Conservation (phyloP, 2,797 vertebrate genomes). For the Pyrocephalus nanus region DNA sequence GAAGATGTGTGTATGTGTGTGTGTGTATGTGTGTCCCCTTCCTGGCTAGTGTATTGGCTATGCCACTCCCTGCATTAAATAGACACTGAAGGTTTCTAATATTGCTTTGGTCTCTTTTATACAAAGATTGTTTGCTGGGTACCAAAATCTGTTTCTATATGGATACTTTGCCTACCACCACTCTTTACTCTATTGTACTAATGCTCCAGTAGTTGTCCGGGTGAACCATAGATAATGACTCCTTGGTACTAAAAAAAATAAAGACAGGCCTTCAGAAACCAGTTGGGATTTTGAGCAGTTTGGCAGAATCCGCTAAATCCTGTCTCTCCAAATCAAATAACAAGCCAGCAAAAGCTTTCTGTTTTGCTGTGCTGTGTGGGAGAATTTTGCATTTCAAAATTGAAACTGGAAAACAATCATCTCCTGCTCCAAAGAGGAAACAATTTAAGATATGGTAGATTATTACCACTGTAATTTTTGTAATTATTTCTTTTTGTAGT, state of each 20-base stretch:
- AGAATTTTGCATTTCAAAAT: background rate
- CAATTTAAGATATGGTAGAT: background rate
- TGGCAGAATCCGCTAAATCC: background rate
- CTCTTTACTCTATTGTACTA: background rate
- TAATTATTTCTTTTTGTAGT: background rate
- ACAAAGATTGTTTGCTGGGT: background rate
- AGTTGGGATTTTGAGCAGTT: background rate
- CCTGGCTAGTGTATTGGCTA: background rate
- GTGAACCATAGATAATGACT: background rate
- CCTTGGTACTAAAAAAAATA: background rate
- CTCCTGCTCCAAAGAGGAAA: background rate
- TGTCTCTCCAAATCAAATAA: background rate
- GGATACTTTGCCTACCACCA: accelerated
- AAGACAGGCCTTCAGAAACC: background rate
- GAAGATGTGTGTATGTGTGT: background rate
- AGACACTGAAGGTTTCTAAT: background rate
- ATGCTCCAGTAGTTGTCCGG: background rate
- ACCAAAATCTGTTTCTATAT: background rate
- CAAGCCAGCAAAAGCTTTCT: background rate
- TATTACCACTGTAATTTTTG: background rate
- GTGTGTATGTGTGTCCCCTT: background rate
- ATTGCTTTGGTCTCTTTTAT: background rate
- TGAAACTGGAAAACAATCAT: background rate
- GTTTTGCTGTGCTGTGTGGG: background rate
- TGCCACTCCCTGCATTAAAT: background rate